Conservation (phyloP, 2,888 invertebrate genomes). For the Notodonta ziczac region DNA sequence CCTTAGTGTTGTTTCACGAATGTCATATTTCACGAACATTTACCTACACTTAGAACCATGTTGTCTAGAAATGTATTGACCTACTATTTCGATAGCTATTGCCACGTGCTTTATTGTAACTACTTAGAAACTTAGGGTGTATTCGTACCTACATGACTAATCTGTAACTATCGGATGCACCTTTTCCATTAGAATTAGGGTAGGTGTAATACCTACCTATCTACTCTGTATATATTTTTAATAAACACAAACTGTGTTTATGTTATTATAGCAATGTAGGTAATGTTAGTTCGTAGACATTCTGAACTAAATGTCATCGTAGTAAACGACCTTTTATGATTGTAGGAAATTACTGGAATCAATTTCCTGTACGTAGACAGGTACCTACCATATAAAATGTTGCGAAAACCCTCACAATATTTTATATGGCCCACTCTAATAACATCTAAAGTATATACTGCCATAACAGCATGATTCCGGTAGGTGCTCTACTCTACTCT, state of each 20-base stretch:
- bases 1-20: slow-evolving; percentile 26
- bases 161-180: slow-evolving; percentile 30
- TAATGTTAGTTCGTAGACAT: neutral
- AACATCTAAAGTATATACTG: slow-evolving; percentile 7
- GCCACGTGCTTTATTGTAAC: slow-evolving; percentile 26
- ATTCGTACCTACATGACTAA: slow-evolving; percentile 10
- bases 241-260: neutral
- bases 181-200: slow-evolving; percentile 18
- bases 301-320: neutral
- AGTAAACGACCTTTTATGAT: neutral
- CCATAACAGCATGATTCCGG: slow-evolving; percentile 26
- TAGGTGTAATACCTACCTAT: neutral
- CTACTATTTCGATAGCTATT: slow-evolving; percentile 30
- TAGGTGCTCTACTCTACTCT: neutral
- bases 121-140: slow-evolving; percentile 17
- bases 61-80: slow-evolving; percentile 34
- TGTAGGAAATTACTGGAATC: neutral
- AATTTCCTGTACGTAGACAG: neutral
- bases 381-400: neutral
- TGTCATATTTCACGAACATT: slow-evolving; percentile 41
- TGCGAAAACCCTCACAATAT: neutral
- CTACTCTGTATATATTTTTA: neutral
- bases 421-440: too few species aligned
- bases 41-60: slow-evolving; percentile 40
- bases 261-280: neutral